Base-by-base conservation (phyloP, 2,888 invertebrate species). In the Cristatella mucedo region DNA sequence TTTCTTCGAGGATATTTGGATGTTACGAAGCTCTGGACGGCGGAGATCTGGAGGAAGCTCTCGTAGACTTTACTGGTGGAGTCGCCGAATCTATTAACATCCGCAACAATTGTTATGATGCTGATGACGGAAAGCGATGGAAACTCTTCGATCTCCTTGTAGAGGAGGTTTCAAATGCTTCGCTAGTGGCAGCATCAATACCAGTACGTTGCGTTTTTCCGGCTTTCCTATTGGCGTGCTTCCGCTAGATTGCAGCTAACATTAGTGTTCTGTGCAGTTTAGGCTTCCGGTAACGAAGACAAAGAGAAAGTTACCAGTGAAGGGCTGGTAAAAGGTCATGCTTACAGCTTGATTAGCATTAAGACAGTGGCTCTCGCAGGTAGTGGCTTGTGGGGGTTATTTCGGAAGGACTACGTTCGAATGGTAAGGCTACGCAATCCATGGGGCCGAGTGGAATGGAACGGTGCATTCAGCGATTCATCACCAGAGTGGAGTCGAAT, bases 51-150 rank as follows among this genome's bases (percentile, higher is more conserved):
- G 67, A 69, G 16, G 74, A 75, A 56, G 74, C 74, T 3, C 60
- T 76, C 38, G 73, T 74, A 30, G 74, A 74, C 56, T 71, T 76
- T 49, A 74, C 74, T 15, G 74, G 74, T 13, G 75, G 75, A 7
- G 71, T 75, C 19, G 70, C 73, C 2, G 74, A 75, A 52, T 68
- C 67, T 11, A 61, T 73, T 38, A 66, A 69, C 46, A 49, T 74
- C 36, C 56, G 57, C 13, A 61, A 60, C 29, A 51, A 55, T 38
- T 54, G 53, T 13, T 58, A 61, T 33, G 48, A 49, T 2, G 50
- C 53, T n/a, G 63, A 67, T 43, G 62, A 66, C 22, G 61, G 61
- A 29, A 65, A 67, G 44, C 53, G 59, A 40, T 49, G 57, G 2
- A 54, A 63, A 33, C 55, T 76, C 26, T 73, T 72, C 51, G 67